phyloP scores from a whole-genome alignment of 2,888 invertebrate genomes.

The Drosophila cognata region DNA sequence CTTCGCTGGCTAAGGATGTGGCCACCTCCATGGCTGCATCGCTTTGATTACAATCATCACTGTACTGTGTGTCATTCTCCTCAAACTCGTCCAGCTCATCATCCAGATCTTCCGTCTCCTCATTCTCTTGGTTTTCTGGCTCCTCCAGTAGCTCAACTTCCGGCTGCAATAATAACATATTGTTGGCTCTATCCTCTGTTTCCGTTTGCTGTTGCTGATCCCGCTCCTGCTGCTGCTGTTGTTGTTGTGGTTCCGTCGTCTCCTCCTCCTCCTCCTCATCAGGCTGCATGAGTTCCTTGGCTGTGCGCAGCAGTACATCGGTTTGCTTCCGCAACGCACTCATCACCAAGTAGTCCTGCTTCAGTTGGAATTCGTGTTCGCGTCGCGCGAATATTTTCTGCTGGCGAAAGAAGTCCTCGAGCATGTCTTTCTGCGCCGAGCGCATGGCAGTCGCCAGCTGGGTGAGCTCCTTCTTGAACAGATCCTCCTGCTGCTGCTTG shows the following conservation, averaged over 20 bases:
- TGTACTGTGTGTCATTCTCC: constrained; percentile 34
- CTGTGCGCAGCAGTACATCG: constrained; percentile 69
- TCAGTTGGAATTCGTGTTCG: constrained; percentile 83
- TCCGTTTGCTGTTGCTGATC: constrained; percentile 13
- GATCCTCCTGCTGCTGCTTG: constrained; percentile 63
- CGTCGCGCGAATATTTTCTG: constrained; percentile 81
- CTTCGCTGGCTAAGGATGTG: constrained; percentile 44
- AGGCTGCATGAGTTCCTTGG: constrained; percentile 56
- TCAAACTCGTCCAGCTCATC: constrained; percentile 14
- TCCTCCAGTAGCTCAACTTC: constrained; percentile 38
- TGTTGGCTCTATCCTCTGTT: constrained; percentile 10
- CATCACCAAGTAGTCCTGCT: constrained; percentile 81
- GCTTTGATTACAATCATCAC: constrained; percentile 41
- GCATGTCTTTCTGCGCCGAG: constrained; percentile 80
- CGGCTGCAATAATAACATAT: constrained; percentile 17
- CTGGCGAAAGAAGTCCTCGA: constrained; percentile 82
- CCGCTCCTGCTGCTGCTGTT: background rate
- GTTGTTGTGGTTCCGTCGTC: constrained; percentile 6
- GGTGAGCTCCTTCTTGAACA: constrained; percentile 76
- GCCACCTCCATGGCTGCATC: constrained; percentile 45
- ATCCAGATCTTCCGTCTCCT: constrained; percentile 33
- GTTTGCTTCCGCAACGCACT: constrained; percentile 82
- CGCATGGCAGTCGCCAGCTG: constrained; percentile 78
- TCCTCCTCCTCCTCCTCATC: constrained; percentile 2
- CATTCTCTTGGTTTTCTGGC: constrained; percentile 34